Base-by-base conservation (phyloP, 2,888 invertebrate genomes). In the Acronicta leporina region DNA sequence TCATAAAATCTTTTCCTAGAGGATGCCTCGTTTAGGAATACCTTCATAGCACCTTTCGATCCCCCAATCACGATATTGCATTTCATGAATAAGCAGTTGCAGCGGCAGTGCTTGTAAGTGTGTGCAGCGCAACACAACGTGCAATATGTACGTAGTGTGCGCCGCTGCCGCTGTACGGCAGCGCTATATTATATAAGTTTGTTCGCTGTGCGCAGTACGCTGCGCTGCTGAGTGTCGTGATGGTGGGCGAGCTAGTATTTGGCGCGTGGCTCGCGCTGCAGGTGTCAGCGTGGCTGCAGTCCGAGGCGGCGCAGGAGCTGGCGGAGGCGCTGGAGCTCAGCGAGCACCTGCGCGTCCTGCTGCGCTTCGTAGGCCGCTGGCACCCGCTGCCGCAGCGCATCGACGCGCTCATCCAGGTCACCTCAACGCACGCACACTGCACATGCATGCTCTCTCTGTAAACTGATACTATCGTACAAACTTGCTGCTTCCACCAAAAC, bases 381-480 rank as follows among this genome's bases (percentile, higher is more conserved):
- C 76, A 83, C 61, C 81, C 85, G 53, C 73, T 87, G 68, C 85
- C 87, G 1, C 69, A 75, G 20, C 79, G 64, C 50, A 53, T 89
- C 54, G 73, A 77, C 11, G 67, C 43, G 0, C 69, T 89, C 41
- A 56, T 89, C 2, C 41, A 84, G 78, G 88, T 84, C 3, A 46
- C 60, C 16, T 7, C 11, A 0, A 15, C 2, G 3, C 41, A 20
- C 33, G 13, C 45, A 27, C 5, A 25, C 25, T 25, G 25, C 2
- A 5, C 4, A 2, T 25, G 5, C 5, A 25, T 2, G 25, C 25
- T 25, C 2, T 5, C 25, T 25, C 2, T 5, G 5, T 25, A 25
- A 25, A n/a, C n/a, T 20, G 2, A 20, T 20, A 20, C 20, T 20
- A 3, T 20, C 4, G 20, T 20, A 20, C 4, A 20, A 20, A 20